phyloP scores from a whole-genome alignment of 2,113 vertebrate genomes.

The Syngnathoides biaculeatus region DNA sequence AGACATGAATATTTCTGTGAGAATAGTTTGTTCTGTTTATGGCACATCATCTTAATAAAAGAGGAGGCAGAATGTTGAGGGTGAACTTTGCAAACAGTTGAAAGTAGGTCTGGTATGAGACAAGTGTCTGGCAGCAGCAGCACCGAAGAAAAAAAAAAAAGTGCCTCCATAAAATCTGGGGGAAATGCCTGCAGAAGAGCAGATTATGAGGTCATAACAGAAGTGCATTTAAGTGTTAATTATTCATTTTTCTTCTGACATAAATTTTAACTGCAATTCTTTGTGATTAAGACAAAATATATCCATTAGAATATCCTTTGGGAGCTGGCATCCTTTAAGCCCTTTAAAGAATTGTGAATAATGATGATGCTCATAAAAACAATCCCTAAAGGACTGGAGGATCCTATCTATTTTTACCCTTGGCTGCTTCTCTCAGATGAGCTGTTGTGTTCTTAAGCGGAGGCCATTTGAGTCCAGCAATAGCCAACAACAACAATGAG shows the following conservation, averaged over 20 bases:
- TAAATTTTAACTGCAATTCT: constrained; percentile 70
- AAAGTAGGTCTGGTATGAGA: constrained; percentile 49
- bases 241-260: constrained; percentile 68
- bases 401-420: constrained; percentile 49
- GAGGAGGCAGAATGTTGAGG: constrained; percentile 22
- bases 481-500: constrained; percentile 27
- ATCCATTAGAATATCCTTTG: constrained; percentile 58
- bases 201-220: constrained; percentile 56
- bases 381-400: constrained; percentile 48
- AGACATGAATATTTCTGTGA: constrained; percentile 4
- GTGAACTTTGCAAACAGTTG: constrained; percentile 26
- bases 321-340: constrained; percentile 68
- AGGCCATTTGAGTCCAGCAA: constrained; percentile 38
- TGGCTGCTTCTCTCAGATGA: constrained; percentile 28
- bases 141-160: constrained; percentile 30
- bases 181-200: constrained; percentile 52
- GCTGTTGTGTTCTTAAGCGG: constrained; percentile 49
- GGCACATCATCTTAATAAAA: constrained; percentile 16
- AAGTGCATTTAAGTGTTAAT: constrained; percentile 73
- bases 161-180: constrained; percentile 52
- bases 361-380: constrained; percentile 64
- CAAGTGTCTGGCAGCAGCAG: constrained; percentile 41
- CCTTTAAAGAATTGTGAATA: constrained; percentile 68
- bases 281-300: constrained; percentile 75
- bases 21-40: constrained; percentile 6